Percentiles rank a stretch among this genome's conserved stretches.
These are phyloP conservation scores for Gymnodraco acuticeps DNA, from an alignment of 2,797 vertebrate species.

Conservation along the genomic window DNA sequence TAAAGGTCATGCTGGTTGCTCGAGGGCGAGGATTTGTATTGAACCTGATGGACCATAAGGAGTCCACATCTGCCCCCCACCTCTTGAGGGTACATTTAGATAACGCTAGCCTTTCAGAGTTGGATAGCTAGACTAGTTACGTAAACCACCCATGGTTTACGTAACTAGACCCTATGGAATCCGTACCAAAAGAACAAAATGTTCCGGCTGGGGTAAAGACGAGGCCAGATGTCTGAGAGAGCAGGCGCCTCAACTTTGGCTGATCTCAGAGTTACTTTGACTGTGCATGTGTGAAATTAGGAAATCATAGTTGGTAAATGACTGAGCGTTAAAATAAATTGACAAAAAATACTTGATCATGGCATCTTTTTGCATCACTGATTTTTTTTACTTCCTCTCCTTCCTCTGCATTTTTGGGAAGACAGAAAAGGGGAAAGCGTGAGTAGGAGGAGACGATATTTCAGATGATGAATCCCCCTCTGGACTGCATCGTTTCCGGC, in stretches of 20 bases:
- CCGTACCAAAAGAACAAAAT: conserved; percentile 40
- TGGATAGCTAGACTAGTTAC: conserved; percentile 17
- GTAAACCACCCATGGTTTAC: conserved; percentile 37
- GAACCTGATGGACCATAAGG: conserved; percentile 70
- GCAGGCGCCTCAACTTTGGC: not conserved
- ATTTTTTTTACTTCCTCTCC: conserved; percentile 16
- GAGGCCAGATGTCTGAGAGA: not conserved
- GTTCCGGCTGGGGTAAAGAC: conserved; percentile 16
- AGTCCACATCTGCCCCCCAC: conserved; percentile 29
- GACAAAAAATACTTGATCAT: not conserved
- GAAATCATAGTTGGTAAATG: not conserved
- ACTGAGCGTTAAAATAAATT: not conserved
- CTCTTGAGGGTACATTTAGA: conserved; percentile 35
- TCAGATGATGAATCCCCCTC: conserved; percentile 78
- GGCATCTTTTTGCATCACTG: not conserved
- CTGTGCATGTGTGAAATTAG: not conserved
- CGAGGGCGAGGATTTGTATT: conserved; percentile 53
- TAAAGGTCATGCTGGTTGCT: conserved; percentile 63
- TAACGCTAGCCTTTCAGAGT: conserved; percentile 48
- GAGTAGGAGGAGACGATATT: conserved; percentile 42
- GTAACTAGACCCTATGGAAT: conserved; percentile 33
- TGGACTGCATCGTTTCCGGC: conserved; percentile 77
- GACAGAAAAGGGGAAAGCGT: conserved; percentile 1
- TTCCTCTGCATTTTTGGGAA: conserved; percentile 4
- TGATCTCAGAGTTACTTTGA: not conserved